Percentiles rank a stretch among this genome's conserved stretches.
Conservation (phyloP, 2,113 vertebrate genomes). For the Alethe diademata region DNA sequence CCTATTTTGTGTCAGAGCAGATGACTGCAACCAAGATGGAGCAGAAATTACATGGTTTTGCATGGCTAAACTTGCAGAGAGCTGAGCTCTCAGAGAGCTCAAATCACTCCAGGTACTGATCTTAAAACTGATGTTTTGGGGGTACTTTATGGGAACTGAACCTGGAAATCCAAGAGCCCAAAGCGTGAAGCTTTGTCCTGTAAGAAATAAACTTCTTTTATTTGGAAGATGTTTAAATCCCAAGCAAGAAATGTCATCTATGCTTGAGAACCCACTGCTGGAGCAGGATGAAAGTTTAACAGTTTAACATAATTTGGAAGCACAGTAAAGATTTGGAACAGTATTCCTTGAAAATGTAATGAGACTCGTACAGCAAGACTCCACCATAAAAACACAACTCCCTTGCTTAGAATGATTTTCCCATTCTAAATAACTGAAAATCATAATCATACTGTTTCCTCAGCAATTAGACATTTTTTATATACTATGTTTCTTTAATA, state of each 20-base stretch:
- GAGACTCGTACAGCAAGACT: not conserved
- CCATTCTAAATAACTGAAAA: conserved; percentile 18
- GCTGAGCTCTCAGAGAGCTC: not conserved
- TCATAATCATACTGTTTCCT: conserved; percentile 34
- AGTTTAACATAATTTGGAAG: not conserved
- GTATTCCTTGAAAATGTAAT: conserved; percentile 6
- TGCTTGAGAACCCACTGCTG: not conserved
- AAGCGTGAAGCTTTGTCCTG: not conserved
- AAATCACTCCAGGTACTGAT: not conserved
- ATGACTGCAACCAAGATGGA: conserved; percentile 32
- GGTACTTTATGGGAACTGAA: not conserved
- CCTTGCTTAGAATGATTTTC: not conserved
- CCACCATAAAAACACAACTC: not conserved
- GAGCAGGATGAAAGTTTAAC: not conserved
- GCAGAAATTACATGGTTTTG: not conserved
- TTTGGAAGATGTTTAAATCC: not conserved
- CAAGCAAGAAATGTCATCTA: not conserved
- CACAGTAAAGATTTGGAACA: not conserved
- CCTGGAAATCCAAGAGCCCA: not conserved
- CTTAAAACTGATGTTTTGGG: not conserved
- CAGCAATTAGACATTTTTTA: conserved; percentile 51
- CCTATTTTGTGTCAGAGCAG: conserved; percentile 57
- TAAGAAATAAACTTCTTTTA: not conserved
- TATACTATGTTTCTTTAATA: conserved; percentile 46
- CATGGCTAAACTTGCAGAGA: not conserved